Evolutionary conservation across 2,888 invertebrate species (phyloP).

Genomic region (Mythimna lalbum): DNA sequence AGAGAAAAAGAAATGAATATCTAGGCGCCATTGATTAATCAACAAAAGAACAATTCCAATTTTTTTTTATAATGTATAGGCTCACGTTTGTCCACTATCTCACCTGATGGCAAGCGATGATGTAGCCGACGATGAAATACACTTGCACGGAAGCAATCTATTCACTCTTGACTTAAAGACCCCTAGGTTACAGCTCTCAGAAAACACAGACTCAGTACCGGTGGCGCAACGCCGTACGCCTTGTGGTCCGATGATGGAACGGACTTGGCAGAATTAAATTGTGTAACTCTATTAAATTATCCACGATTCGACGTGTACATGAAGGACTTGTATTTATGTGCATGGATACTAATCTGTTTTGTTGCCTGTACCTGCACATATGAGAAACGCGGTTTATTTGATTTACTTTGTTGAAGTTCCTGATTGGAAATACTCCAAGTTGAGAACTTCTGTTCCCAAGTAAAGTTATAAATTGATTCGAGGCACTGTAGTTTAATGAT

Average conservation of each 20-base stretch:
- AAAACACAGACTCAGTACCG: too few relatives aligned
- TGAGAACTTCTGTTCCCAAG: slow-evolving; percentile 32
- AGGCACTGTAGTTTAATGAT: slow-evolving; percentile 1
- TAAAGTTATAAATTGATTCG: slow-evolving; percentile 51
- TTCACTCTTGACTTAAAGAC: too few relatives aligned
- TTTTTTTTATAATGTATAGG: too few relatives aligned
- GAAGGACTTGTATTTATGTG: neutral
- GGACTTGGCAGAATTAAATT: too few relatives aligned
- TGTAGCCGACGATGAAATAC: too few relatives aligned
- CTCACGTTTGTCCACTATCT: too few relatives aligned
- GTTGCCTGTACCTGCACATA: slow-evolving; percentile 25
- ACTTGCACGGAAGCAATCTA: too few relatives aligned
- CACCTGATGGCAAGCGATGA: too few relatives aligned
- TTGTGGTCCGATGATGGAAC: too few relatives aligned
- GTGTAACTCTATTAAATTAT: too few relatives aligned
- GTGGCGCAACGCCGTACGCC: too few relatives aligned
- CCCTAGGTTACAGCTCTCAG: too few relatives aligned
- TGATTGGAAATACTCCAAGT: slow-evolving; percentile 54
- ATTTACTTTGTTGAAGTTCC: slow-evolving; percentile 51
- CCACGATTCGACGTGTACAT: neutral
- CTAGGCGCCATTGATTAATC: neutral
- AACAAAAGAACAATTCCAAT: neutral
- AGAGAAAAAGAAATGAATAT: neutral
- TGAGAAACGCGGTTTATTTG: slow-evolving; percentile 41
- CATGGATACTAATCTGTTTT: slow-evolving; percentile 6